Evolutionary conservation across 2,797 vertebrate species (phyloP).

Genomic region (Syncerus caffer): DNA sequence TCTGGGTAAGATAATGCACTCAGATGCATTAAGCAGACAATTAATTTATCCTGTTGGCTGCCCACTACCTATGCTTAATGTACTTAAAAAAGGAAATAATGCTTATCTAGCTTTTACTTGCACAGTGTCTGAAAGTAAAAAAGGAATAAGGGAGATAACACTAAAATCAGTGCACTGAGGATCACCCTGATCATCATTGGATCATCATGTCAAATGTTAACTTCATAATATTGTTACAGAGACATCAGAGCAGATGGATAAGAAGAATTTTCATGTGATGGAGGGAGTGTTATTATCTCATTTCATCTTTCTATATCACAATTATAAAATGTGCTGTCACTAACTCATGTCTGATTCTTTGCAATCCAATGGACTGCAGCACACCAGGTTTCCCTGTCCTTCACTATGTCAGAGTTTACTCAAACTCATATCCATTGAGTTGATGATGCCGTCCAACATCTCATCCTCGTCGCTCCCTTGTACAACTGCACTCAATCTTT

Average conservation of each 20-base stretch:
- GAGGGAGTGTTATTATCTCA: constrained; percentile 6
- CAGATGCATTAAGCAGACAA: constrained; percentile 54
- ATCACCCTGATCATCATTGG: not conserved
- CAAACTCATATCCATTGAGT: not conserved
- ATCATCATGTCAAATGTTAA: constrained; percentile 44
- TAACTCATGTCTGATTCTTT: not conserved
- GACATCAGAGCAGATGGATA: constrained; percentile 20
- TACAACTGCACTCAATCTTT: not conserved
- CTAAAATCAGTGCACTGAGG: constrained; percentile 10
- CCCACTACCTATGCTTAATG: constrained; percentile 42
- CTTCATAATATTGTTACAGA: constrained; percentile 56
- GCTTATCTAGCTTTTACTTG: constrained; percentile 45
- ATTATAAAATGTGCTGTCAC: constrained; percentile 21
- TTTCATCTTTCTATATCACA: not conserved
- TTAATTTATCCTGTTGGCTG: constrained; percentile 62
- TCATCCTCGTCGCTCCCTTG: not conserved
- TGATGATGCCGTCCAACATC: not conserved
- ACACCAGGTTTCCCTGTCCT: not conserved
- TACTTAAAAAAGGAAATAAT: constrained; percentile 52
- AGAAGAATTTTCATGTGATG: constrained; percentile 4
- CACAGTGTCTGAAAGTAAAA: not conserved
- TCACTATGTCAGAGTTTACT: not conserved
- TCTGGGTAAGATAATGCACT: constrained; percentile 47
- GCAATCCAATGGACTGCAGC: not conserved
- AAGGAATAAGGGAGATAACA: not conserved